phyloP scores from a whole-genome alignment of 2,797 vertebrate species.

The Sebastiscus tertius region DNA sequence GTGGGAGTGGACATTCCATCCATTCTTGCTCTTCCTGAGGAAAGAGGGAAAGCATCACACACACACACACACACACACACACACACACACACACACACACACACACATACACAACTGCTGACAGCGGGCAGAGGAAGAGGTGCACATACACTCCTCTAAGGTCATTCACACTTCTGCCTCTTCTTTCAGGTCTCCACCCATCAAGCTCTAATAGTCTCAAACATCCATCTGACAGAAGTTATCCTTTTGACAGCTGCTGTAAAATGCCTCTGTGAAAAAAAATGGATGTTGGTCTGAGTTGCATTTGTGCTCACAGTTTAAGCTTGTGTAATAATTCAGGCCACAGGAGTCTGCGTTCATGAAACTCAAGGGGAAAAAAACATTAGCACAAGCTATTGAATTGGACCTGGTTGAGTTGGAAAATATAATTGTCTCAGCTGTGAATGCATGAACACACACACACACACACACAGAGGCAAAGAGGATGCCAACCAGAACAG shows the following conservation, averaged over 20 bases:
- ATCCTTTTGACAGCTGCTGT: not conserved
- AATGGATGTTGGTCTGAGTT: not conserved
- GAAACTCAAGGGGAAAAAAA: not conserved
- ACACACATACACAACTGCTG: conserved; percentile 25
- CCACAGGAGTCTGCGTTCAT: not conserved
- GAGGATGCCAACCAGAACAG: conserved; percentile 44
- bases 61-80: not conserved
- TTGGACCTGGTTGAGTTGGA: not conserved
- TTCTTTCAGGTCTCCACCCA: conserved; percentile 20
- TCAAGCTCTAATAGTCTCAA: not conserved
- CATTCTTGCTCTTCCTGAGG: conserved; percentile 76
- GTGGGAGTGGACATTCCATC: conserved; percentile 60
- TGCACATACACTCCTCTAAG: conserved; percentile 25
- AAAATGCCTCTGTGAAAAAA: not conserved
- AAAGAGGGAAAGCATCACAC: conserved; percentile 57
- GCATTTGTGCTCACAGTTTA: not conserved
- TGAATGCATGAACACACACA: not conserved
- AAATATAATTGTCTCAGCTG: conserved; percentile 25
- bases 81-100: too few species aligned
- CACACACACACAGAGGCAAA: conserved; percentile 1
- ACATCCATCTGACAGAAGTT: conserved; percentile 4
- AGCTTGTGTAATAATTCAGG: not conserved
- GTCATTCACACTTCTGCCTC: conserved; percentile 48
- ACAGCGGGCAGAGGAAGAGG: conserved; percentile 43
- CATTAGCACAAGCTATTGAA: conserved; percentile 8